Percentiles rank a stretch among this genome's conserved stretches.
These are phyloP conservation scores for Cataglyphis altisquamis DNA, from an alignment of 2,888 invertebrate species.

Conservation along the genomic window DNA sequence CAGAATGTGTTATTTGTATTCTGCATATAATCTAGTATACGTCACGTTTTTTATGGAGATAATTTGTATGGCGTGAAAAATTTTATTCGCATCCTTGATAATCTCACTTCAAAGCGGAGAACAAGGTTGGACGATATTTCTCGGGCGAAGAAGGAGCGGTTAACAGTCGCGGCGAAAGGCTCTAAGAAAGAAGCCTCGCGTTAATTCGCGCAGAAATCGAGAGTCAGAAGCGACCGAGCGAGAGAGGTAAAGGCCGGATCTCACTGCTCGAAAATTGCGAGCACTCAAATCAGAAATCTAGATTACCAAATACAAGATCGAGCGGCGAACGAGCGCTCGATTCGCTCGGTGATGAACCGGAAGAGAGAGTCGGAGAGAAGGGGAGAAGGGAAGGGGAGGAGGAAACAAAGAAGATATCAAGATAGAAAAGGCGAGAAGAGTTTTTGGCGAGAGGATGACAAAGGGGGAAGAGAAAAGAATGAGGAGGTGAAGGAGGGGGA, in stretches of 20 bases:
- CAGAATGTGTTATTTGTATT: not conserved
- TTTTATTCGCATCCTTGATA: not conserved
- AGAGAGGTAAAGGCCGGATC: slow-evolving; percentile 71
- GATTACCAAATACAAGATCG: slow-evolving; percentile 73
- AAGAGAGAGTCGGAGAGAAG: slow-evolving; percentile 36
- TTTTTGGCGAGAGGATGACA: slow-evolving; percentile 25
- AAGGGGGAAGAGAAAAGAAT: slow-evolving; percentile 18
- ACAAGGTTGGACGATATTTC: not conserved
- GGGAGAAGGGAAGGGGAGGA: slow-evolving; percentile 5
- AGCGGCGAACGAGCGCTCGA: slow-evolving; percentile 70
- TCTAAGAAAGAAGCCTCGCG: slow-evolving; percentile 12
- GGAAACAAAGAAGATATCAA: slow-evolving; percentile 53
- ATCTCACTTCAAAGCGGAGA: not conserved
- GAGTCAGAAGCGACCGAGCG: slow-evolving; percentile 36
- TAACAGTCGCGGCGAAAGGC: not conserved
- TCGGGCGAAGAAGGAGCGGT: not conserved
- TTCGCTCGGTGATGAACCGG: slow-evolving; percentile 57
- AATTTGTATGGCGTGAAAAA: not conserved
- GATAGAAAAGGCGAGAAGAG: slow-evolving; percentile 47
- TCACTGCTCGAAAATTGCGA: slow-evolving; percentile 69
- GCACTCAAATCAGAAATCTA: slow-evolving; percentile 81
- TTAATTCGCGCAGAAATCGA: slow-evolving; percentile 64
- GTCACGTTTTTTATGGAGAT: not conserved
- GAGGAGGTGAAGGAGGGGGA: too few relatives aligned
- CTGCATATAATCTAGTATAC: not conserved